Base-by-base conservation (phyloP, 2,888 invertebrate species). In the Mactromeris polynyma region DNA sequence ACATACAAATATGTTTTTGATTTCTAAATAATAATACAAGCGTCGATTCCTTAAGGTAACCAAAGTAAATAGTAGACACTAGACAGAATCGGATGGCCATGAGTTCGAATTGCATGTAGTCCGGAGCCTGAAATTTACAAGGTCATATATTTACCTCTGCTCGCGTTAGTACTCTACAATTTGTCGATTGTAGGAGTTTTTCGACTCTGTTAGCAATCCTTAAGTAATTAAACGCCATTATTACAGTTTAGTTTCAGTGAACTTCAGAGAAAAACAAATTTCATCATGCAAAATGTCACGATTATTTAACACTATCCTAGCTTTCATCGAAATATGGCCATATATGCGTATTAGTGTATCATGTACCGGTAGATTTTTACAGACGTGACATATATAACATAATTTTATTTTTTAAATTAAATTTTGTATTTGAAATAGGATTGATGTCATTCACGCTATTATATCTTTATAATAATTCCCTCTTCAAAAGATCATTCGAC, bases 151-250 rank as follows among this genome's bases (percentile, higher is more conserved):
- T 73, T 73, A 91, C 91, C 89, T 91, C 90, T 51, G 69, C 17
- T 40, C 79, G 73, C 26, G 84, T 81, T 11, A 85, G 31, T 73
- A 91, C 91, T 80, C 86, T 89, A 9, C 89, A 89, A 17, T 91
- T 21, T 14, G 92, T 83, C 90, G 89, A 89, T 69, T 91, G 91
- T 0, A 94, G 87, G 3, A 93, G 85, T 77, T 91, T 84, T 86
- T 94, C 94, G 33, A 93, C 89, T 81, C 86, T 93, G n/a, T 86
- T 84, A 17, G 91, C 93, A 64, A 92, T 79, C 31, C 90, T 83
- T 40, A 91, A 89, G 69, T 93, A 94, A 36, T 92, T 88, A 81
- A 91, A 86, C 42, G 93, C 92, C 94, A 94, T 94, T 9, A 19
- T 77, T 14, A 36, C 26, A 21, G 2, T 42, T 6, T 40, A 6